A percentile compares a stretch with the other conserved stretches of the same genome.
Conservation (phyloP, 2,888 invertebrate genomes). For the Pandemis corylana region DNA sequence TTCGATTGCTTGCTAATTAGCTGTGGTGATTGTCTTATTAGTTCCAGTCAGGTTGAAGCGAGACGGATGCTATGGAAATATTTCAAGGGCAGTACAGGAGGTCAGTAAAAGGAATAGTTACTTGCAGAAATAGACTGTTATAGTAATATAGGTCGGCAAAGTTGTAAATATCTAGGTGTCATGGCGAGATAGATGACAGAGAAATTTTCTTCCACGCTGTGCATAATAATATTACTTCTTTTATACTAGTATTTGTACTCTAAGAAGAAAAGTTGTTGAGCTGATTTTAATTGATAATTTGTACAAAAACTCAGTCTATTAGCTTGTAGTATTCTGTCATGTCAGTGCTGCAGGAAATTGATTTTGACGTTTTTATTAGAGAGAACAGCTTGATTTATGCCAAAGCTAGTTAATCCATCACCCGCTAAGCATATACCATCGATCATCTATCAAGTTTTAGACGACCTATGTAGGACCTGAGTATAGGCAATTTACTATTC, state of each 20-base stretch:
- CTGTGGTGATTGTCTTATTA: slow-evolving; percentile 29
- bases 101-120: slow-evolving; percentile 17
- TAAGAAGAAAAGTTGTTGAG: too few relatives aligned
- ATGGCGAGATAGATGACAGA: too few relatives aligned
- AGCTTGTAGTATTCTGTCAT: neutral
- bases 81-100: slow-evolving; percentile 14
- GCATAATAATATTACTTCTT: too few relatives aligned
- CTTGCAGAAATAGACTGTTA: neutral
- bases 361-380: slow-evolving; percentile 35
- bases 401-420: slow-evolving; percentile 31
- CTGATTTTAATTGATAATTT: too few relatives aligned
- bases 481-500: neutral
- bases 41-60: slow-evolving; percentile 15
- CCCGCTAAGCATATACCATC: slow-evolving; percentile 1
- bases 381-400: slow-evolving; percentile 34
- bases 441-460: neutral
- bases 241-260: too few relatives aligned
- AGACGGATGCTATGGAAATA: slow-evolving; percentile 7
- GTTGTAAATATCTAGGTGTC: too few relatives aligned
- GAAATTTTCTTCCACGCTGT: too few relatives aligned
- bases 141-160: too few relatives aligned
- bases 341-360: slow-evolving; percentile 18
- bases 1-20: slow-evolving; percentile 26
- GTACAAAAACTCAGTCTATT: neutral
- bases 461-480: neutral